phyloP scores from a whole-genome alignment of 1,140 invertebrate species.

The Ostrea edulis region DNA sequence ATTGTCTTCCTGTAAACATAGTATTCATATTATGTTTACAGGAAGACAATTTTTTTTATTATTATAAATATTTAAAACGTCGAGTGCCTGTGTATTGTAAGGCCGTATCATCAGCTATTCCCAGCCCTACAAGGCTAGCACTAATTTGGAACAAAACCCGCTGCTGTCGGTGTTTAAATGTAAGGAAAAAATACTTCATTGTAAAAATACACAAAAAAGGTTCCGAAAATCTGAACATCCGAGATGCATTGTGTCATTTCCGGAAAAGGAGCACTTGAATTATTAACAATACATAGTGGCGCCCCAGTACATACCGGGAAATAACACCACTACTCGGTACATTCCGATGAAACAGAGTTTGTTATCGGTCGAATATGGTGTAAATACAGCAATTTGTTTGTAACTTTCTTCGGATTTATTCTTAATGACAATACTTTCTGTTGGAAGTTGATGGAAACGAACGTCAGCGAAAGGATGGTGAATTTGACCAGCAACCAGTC shows the following conservation, averaged over 20 bases:
- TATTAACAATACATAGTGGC: not conserved
- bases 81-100: too few relatives aligned
- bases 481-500: not conserved
- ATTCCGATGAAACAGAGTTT: not conserved
- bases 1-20: too few relatives aligned
- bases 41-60: too few relatives aligned
- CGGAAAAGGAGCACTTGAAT: not conserved
- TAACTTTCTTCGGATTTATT: not conserved
- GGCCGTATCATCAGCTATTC: too few relatives aligned
- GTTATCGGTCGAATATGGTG: not conserved
- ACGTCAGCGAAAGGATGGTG: not conserved
- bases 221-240: not conserved
- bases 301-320: not conserved
- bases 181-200: too few relatives aligned
- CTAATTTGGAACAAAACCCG: too few relatives aligned
- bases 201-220: too few relatives aligned
- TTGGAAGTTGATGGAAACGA: not conserved
- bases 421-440: not conserved
- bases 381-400: not conserved
- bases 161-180: too few relatives aligned
- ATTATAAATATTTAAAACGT: too few relatives aligned
- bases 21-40: too few relatives aligned
- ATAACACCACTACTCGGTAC: not conserved
- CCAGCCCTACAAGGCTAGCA: too few relatives aligned
- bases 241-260: slow-evolving; percentile 11